Conservation (phyloP, 2,888 invertebrate genomes). For the Melieria crassipennis region DNA sequence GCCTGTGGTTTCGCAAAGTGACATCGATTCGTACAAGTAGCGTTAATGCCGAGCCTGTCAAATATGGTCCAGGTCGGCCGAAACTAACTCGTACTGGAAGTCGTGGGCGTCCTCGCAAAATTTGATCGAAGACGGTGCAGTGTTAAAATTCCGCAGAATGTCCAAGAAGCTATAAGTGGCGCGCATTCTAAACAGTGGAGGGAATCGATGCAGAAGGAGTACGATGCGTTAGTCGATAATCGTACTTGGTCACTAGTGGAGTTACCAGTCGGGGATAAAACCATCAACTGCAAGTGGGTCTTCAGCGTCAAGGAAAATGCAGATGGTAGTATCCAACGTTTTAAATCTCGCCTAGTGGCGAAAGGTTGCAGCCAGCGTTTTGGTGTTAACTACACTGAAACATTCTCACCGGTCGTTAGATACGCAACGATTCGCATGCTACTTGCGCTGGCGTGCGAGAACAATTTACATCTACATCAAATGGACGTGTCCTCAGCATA, state of each 20-base stretch:
- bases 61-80: background rate
- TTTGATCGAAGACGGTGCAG: conserved; percentile 2
- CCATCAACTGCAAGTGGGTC: conserved; percentile 38
- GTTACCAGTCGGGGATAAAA: background rate
- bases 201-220: background rate
- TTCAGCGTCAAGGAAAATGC: conserved; percentile 35
- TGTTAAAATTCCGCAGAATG: conserved; percentile 5
- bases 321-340: conserved; percentile 17
- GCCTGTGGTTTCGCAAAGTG: too few relatives aligned
- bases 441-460: too few relatives aligned
- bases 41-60: too few relatives aligned
- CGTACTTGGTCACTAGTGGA: conserved; percentile 8
- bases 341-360: too few relatives aligned
- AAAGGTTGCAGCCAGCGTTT: too few relatives aligned
- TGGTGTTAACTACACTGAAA: too few relatives aligned
- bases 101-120: conserved; percentile 25
- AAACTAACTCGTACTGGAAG: conserved; percentile 7
- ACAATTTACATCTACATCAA: conserved; percentile 13
- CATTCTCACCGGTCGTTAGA: too few relatives aligned
- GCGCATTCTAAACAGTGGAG: background rate
- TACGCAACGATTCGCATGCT: too few relatives aligned
- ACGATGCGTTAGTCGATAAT: conserved; percentile 3
- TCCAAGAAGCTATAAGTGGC: background rate
- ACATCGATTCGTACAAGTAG: too few relatives aligned
- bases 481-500: too few relatives aligned